Percentiles rank a stretch among this genome's conserved stretches.
phyloP scores from a whole-genome alignment of 2,797 vertebrate genomes.

The Clarias laeviceps region DNA sequence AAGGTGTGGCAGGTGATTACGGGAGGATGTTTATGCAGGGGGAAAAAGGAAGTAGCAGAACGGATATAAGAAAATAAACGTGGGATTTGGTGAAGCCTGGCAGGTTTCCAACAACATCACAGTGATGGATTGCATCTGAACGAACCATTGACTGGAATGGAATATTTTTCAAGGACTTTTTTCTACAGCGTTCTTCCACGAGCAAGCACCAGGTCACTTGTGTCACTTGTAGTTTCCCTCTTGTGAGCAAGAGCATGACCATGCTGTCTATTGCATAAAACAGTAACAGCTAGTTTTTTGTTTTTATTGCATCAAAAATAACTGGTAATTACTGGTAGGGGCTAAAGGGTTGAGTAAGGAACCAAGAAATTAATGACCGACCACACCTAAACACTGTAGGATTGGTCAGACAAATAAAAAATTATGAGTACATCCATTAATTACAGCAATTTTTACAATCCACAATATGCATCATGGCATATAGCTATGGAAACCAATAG shows the following conservation, averaged over 20 bases:
- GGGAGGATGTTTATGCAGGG: constrained; percentile 37
- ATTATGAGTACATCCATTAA: neutral
- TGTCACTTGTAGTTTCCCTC: neutral
- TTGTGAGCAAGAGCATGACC: neutral
- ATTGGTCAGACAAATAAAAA: neutral
- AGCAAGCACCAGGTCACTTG: too few relatives aligned
- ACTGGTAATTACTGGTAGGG: neutral
- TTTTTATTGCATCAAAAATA: neutral
- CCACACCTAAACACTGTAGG: neutral
- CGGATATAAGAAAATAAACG: constrained; percentile 39
- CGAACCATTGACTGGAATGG: neutral
- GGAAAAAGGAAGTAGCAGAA: constrained; percentile 28
- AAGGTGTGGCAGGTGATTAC: constrained; percentile 35
- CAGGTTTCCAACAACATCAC: neutral
- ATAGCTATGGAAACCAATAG: too few relatives aligned
- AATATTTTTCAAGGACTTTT: neutral
- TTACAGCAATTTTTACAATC: neutral
- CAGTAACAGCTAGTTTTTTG: too few relatives aligned
- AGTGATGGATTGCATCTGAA: neutral
- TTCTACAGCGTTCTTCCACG: neutral
- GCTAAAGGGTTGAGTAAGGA: neutral
- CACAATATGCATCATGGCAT: neutral
- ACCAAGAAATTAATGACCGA: neutral
- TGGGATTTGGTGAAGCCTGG: constrained; percentile 6
- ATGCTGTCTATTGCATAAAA: neutral